A percentile compares a stretch with the other conserved stretches of the same genome.
Evolutionary conservation across 2,888 invertebrate species (phyloP).

Genomic region (Penaeus monodon): DNA sequence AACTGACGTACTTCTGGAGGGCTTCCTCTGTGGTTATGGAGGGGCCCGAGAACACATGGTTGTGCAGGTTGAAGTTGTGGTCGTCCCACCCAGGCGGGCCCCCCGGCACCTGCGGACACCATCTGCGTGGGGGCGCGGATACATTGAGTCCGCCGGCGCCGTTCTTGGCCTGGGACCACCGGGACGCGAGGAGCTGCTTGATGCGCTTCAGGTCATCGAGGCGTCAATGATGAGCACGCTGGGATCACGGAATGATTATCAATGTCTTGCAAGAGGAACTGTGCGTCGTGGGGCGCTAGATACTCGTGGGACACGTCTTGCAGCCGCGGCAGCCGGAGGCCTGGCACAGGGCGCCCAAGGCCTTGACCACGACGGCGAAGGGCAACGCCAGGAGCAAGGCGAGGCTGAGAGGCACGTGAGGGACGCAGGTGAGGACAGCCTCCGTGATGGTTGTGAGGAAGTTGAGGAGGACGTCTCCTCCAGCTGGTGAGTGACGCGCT

Average conservation of each 20-base stretch:
- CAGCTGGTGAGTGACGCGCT: conserved; percentile 70
- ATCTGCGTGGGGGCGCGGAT: conserved; percentile 72
- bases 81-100: conserved; percentile 73
- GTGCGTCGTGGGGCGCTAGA: conserved; percentile 70
- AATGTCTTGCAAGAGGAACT: conserved; percentile 70
- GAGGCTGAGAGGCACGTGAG: conserved; percentile 70
- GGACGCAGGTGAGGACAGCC: conserved; percentile 70
- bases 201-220: conserved; percentile 71
- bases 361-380: conserved; percentile 64
- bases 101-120: conserved; percentile 70
- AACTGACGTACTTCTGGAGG: conserved; percentile 69
- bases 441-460: conserved; percentile 70
- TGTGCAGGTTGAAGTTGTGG: conserved; percentile 71
- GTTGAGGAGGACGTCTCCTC: conserved; percentile 69
- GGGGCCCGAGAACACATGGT: conserved; percentile 72
- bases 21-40: conserved; percentile 68
- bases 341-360: conserved; percentile 67
- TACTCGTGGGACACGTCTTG: conserved; percentile 35
- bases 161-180: conserved; percentile 69
- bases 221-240: conserved; percentile 72
- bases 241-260: conserved; percentile 70
- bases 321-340: conserved; percentile 68
- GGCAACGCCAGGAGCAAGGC: conserved; percentile 70
- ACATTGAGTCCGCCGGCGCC: conserved; percentile 57
- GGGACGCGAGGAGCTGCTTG: conserved; percentile 71